Conservation (phyloP, 1,140 invertebrate genomes). For the Procambarus virginalis region DNA sequence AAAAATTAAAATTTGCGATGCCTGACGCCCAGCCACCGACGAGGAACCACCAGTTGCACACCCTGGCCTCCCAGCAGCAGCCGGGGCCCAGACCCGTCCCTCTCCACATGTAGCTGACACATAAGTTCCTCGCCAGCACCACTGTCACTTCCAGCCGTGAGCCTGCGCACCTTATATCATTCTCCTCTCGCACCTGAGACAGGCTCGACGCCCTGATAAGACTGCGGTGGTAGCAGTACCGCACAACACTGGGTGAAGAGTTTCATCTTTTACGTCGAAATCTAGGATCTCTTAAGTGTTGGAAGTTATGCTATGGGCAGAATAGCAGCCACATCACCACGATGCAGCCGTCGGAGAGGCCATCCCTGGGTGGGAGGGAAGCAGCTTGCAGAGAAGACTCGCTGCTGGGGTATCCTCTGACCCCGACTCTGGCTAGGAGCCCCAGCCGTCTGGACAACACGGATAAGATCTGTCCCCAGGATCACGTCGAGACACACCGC, state of each 20-base stretch:
- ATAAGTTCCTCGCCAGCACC: neutral
- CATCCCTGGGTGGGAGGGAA: neutral
- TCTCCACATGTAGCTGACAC: constrained; percentile 39
- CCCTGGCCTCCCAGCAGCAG: constrained; percentile 57
- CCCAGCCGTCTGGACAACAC: neutral
- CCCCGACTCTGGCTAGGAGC: neutral
- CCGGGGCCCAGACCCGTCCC: constrained; percentile 39
- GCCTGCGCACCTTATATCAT: neutral
- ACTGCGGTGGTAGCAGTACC: neutral
- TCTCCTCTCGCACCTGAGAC: neutral
- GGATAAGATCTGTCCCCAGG: constrained; percentile 52
- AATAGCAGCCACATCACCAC: neutral
- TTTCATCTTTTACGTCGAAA: neutral
- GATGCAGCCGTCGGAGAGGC: neutral
- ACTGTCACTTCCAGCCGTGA: neutral
- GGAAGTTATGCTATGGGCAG: neutral
- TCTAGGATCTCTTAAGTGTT: neutral
- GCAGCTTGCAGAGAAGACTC: neutral
- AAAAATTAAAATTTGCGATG: constrained; percentile 91
- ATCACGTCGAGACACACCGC: neutral
- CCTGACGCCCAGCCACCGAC: constrained; percentile 80
- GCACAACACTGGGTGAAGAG: neutral
- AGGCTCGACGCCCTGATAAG: neutral
- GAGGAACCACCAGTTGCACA: constrained; percentile 64
- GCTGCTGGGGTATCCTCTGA: neutral